phyloP scores from a whole-genome alignment of 2,888 invertebrate species.

The Bugula neritina region DNA sequence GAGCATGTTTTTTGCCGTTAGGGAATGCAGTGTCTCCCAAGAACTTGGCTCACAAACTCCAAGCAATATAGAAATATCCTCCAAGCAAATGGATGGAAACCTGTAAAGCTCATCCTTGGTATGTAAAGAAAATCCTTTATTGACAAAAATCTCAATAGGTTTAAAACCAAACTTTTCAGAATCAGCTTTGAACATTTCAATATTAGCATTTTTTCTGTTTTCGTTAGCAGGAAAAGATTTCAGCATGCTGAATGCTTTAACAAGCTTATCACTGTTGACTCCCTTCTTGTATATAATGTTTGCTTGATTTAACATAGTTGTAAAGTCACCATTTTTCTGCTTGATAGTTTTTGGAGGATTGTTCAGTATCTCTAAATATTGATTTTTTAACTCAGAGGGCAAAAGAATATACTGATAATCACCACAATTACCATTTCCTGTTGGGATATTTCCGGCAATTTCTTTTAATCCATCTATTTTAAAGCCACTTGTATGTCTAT shows the following conservation, averaged over 20 bases:
- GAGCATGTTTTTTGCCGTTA: neutral
- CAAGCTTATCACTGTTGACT: neutral
- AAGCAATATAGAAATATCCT: neutral
- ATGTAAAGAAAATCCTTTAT: neutral
- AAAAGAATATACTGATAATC: neutral
- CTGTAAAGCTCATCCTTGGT: neutral
- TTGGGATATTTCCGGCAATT: slow-evolving; percentile 9
- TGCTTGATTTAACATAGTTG: neutral
- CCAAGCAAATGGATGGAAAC: neutral
- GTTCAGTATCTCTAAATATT: neutral
- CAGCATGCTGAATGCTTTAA: neutral
- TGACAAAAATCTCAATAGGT: neutral
- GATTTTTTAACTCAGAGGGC: neutral
- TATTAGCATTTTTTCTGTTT: neutral
- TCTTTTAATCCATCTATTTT: neutral
- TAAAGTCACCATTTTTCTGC: neutral
- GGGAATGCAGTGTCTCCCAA: neutral
- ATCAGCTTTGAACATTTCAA: neutral
- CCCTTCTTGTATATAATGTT: neutral
- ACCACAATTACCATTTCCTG: neutral
- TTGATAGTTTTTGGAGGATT: neutral
- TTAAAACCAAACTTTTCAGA: neutral
- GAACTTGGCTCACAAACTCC: neutral
- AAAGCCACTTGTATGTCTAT: slow-evolving; percentile 1
- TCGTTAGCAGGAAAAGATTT: neutral